A percentile compares a stretch with the other conserved stretches of the same genome.
Conservation (phyloP, 2,797 vertebrate species). For the Danio albolineatus region DNA sequence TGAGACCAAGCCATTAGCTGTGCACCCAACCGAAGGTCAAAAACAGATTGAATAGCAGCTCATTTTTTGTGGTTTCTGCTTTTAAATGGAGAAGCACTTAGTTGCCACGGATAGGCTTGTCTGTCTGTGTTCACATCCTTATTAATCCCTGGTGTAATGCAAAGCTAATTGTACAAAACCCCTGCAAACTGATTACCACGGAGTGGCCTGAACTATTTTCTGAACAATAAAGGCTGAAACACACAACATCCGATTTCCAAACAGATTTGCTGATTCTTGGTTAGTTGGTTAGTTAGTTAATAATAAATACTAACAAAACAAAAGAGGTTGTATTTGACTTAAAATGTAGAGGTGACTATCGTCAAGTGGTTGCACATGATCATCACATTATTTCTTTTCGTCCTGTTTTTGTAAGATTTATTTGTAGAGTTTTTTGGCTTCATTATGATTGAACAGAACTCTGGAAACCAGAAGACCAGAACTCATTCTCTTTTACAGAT, state of each 20-base stretch:
- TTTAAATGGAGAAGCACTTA: slow-evolving; percentile 32
- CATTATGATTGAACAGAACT: no score
- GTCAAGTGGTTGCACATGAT: no score
- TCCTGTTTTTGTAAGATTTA: no score
- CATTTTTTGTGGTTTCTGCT: slow-evolving; percentile 40
- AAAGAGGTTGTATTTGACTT: no score
- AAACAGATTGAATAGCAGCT: slow-evolving; percentile 28
- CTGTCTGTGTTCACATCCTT: not conserved
- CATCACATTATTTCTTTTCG: no score
- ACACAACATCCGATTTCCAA: not conserved
- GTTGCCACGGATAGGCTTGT: slow-evolving; percentile 15
- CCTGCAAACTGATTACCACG: not conserved
- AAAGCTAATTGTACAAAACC: not conserved
- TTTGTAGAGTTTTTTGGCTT: no score
- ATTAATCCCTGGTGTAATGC: slow-evolving; percentile 24
- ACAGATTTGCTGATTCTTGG: not conserved
- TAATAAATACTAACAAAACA: no score
- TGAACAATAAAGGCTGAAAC: not conserved
- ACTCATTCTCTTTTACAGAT: no score
- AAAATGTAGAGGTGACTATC: no score
- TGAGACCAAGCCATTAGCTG: not conserved
- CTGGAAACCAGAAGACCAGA: no score
- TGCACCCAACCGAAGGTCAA: not conserved
- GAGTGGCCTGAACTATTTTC: not conserved
- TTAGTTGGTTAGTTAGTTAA: no score